Base-by-base conservation (phyloP, 2,113 vertebrate genomes). In the Marmota monax region DNA sequence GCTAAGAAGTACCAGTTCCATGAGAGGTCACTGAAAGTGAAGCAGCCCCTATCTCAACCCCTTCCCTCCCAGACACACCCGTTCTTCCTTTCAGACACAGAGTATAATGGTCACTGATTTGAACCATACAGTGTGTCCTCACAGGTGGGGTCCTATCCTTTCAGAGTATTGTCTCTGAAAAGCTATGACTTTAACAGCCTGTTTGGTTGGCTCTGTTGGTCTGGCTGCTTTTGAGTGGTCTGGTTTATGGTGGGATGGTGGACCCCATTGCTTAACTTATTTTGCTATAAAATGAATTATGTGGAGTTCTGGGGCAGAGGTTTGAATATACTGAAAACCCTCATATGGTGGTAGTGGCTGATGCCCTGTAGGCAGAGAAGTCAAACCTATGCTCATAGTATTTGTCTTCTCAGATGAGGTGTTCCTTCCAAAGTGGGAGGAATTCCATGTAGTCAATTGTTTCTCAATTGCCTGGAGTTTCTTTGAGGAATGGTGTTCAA, bases 121-220 rank as follows among this genome's bases (percentile, higher is more conserved):
- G 69, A 51, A 87, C 32, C 16, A 1, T 34, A 70, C 14, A 27
- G 9, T 22, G 74, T 72, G 22, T 61, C 63, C 39, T 84, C 25
- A 61, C 16, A 48, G 14, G 9, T 42, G 29, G 61, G 0, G 5
- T 5, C 4, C 4, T 7, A 0, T 11, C 3, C 5, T 48, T 37
- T 10, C 16, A 61, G 29, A 51, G 45, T 22, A 0, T 23, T 42
- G 12, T 56, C 12, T 42, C 34, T 92, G 53, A 70, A n/a, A 51
- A 78, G 22, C 17, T 67, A 6, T 77, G 18, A 22, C 27, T 77
- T 58, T 45, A 37, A 51, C 16, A 88, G 61, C 39, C 51, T 45
- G 18, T 42, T n/a, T 58, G 20, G 32, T 42, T 94, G 65, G 27
- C 27, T 83, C 34, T 82, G 32, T 58, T 34, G 13, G 27, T n/a